These are phyloP conservation scores for Galleria mellonella DNA, from an alignment of 1,140 invertebrate species.

Conservation along the genomic window DNA sequence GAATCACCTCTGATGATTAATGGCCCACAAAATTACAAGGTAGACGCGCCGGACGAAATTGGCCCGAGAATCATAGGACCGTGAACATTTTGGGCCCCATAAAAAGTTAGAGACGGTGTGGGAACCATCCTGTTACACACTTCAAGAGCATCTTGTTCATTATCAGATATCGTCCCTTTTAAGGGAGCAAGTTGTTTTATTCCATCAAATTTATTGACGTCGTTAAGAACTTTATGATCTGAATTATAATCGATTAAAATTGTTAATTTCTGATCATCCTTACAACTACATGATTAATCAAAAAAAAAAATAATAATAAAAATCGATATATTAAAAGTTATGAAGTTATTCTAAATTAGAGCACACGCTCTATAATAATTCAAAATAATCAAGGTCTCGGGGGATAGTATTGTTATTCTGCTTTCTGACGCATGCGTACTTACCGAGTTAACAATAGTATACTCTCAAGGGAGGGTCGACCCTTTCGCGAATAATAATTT, in stretches of 20 bases:
- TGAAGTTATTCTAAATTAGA: constrained; percentile 2
- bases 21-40: constrained; percentile 30
- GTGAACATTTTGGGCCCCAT: constrained; percentile 12
- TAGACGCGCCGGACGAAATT: constrained; percentile 21
- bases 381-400: neutral
- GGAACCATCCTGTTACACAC: constrained; percentile 23
- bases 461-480: constrained; percentile 15
- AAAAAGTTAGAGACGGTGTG: constrained; percentile 23
- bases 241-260: constrained; percentile 16
- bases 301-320: no score
- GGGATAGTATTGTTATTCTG: constrained; percentile 18
- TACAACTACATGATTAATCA: no score
- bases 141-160: constrained; percentile 14
- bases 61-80: constrained; percentile 18
- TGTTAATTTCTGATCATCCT: no score
- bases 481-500: constrained; percentile 29
- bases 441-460: constrained; percentile 22
- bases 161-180: constrained; percentile 8
- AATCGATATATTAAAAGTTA: no score
- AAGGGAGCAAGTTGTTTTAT: constrained; percentile 18
- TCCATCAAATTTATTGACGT: constrained; percentile 22
- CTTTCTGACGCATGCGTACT: constrained; percentile 11
- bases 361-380: constrained; percentile 3
- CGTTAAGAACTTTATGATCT: constrained; percentile 19
- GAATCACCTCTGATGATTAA: constrained; percentile 25